Percentiles rank a stretch among this genome's conserved stretches.
Evolutionary conservation across 2,888 invertebrate genomes (phyloP).

Genomic region (Diachrysia chrysitis): DNA sequence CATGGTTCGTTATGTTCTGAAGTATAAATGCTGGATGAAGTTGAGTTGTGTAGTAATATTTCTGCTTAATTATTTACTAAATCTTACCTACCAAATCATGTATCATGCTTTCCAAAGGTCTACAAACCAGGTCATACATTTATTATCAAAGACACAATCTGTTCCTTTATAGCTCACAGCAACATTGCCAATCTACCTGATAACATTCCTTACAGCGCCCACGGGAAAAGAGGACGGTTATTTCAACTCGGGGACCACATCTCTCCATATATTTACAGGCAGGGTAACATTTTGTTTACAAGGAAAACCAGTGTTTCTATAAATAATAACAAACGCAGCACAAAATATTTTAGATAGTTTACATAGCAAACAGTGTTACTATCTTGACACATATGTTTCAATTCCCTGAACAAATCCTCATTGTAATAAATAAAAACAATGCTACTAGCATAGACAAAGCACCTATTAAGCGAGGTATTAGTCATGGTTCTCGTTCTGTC

Average conservation of each 20-base stretch:
- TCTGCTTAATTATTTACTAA: too few relatives aligned
- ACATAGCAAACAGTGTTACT: conserved; percentile 30
- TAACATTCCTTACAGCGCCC: conserved; percentile 9
- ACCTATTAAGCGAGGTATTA: conserved; percentile 75
- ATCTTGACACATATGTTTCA: conserved; percentile 52
- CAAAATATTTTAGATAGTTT: conserved; percentile 22
- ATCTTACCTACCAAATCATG: neutral
- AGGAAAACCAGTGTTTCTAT: conserved; percentile 2
- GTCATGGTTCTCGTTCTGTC: conserved; percentile 78
- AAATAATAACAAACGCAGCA: neutral
- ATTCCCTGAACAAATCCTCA: conserved; percentile 52
- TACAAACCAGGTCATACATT: neutral
- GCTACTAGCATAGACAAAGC: conserved; percentile 69
- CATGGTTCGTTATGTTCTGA: too few relatives aligned
- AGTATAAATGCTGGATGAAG: too few relatives aligned
- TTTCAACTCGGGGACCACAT: conserved; percentile 4
- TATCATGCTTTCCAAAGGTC: neutral
- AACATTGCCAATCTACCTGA: conserved; percentile 9
- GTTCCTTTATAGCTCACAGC: conserved; percentile 7
- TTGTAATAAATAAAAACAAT: conserved; percentile 64
- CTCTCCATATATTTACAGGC: conserved; percentile 5
- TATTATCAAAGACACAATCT: conserved; percentile 3
- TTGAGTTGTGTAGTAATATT: too few relatives aligned
- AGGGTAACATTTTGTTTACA: neutral
- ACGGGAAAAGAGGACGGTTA: conserved; percentile 8